phyloP scores from a whole-genome alignment of 2,113 vertebrate species.

The Oceanodroma tethys region DNA sequence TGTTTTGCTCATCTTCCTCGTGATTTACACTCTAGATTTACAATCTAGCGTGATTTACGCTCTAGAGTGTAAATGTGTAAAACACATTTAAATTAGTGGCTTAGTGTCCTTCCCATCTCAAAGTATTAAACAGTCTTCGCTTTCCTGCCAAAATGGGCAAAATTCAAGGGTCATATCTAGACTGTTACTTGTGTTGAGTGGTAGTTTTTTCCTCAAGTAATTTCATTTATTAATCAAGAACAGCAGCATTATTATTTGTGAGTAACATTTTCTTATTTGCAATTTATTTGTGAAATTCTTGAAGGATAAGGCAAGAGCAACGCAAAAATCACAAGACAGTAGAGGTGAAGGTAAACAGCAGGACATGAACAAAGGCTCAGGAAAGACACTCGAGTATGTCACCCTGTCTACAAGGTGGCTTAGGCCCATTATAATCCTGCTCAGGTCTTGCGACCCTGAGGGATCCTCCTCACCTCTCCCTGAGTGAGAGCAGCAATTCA shows the following conservation, averaged over 20 bases:
- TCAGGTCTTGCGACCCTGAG: no score
- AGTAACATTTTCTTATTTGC: background rate
- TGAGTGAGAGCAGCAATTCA: background rate
- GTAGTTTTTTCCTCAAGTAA: background rate
- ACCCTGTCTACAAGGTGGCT: background rate
- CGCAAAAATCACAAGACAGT: background rate
- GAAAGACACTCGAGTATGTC: background rate
- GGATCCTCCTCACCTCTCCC: no score
- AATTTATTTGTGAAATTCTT: background rate
- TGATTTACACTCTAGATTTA: background rate
- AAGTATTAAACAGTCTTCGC: background rate
- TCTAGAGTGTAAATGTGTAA: no score
- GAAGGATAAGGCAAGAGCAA: background rate
- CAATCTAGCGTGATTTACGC: no score
- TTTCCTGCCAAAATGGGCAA: background rate
- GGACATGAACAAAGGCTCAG: background rate
- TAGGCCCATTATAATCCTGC: background rate
- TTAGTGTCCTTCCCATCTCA: background rate
- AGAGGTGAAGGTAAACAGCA: background rate
- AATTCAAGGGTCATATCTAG: background rate
- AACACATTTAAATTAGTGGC: background rate
- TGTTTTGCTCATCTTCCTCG: background rate
- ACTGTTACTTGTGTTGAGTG: background rate
- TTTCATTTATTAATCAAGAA: background rate
- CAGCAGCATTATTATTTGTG: background rate